Evolutionary conservation across 2,113 vertebrate species (phyloP), one percentile per base, ranked within the genome.

Genomic region (Heteronetta atricapilla): DNA sequence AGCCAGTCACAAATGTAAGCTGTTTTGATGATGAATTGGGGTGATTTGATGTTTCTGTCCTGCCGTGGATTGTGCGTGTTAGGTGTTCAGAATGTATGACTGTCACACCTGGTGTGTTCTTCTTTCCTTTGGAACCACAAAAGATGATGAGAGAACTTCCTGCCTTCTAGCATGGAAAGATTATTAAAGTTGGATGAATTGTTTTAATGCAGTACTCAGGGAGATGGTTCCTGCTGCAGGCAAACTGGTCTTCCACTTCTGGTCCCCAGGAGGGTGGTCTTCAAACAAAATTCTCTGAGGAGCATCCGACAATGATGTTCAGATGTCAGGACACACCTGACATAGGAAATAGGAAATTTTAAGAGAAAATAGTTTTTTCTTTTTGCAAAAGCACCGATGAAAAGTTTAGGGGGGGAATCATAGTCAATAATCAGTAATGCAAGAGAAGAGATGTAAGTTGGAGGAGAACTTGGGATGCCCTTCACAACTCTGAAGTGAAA

Each of bases 361-460:
- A 73, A 60, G 48, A 64, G 18, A 18, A 8, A 36, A 40, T 28
- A 7, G 5, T 36, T 74, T 31, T 74, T 78, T 77, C 17, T 80
- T 5, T 50, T 69, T 8, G 8, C 48, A 53, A 66, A 42, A n/a
- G 28, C 60, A 22, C 36, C 64, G 20, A 19, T 62, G 17, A 70
- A 21, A 0, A 2, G 2, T 15, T 55, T 21, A 8, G n/a, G 19
- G 11, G 19, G 8, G 13, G 6, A 4, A 22, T 15, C 3, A 2
- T 40, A 25, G 28, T 8, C 42, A 10, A 22, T 70, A 9, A 72
- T 44, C 38, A 48, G 9, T 64, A 60, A 67, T 85, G 33, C 38
- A 73, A 58, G 69, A 64, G 56, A 75, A 59, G 42, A 68, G 42
- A n/a, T 1, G 0, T 63, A 23, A 87, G 18, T 9, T 5, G 1